phyloP scores from a whole-genome alignment of 2,888 invertebrate species.

The Sepiola atlantica region DNA sequence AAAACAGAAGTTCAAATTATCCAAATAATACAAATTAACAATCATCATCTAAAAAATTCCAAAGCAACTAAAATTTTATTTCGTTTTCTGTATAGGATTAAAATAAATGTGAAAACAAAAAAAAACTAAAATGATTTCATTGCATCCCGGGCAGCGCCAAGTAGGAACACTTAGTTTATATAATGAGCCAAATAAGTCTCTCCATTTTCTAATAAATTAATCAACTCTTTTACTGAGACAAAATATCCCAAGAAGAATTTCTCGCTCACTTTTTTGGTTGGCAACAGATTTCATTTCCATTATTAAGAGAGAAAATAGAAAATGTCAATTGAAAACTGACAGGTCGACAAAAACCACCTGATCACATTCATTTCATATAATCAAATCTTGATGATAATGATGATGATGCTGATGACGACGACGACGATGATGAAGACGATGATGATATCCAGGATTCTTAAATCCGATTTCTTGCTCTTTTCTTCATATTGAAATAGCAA shows the following conservation, averaged over 20 bases:
- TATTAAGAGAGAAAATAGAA: neutral
- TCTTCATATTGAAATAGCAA: neutral
- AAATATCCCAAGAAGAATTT: neutral
- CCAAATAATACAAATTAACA: no score
- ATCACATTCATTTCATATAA: neutral
- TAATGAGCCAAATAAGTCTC: neutral
- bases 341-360: neutral
- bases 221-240: neutral
- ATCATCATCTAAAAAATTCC: no score
- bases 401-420: neutral
- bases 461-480: neutral
- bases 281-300: neutral
- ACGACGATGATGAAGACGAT: neutral
- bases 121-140: no score
- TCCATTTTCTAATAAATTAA: neutral
- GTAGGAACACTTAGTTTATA: neutral
- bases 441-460: neutral
- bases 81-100: no score
- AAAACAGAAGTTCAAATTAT: no score
- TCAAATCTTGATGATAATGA: neutral
- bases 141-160: no score
- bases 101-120: no score
- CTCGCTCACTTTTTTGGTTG: neutral
- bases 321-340: neutral
- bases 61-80: no score